A percentile compares a stretch with the other conserved stretches of the same genome.
Evolutionary conservation across 2,888 invertebrate species (phyloP).

Genomic region (Drosophila meridiana): DNA sequence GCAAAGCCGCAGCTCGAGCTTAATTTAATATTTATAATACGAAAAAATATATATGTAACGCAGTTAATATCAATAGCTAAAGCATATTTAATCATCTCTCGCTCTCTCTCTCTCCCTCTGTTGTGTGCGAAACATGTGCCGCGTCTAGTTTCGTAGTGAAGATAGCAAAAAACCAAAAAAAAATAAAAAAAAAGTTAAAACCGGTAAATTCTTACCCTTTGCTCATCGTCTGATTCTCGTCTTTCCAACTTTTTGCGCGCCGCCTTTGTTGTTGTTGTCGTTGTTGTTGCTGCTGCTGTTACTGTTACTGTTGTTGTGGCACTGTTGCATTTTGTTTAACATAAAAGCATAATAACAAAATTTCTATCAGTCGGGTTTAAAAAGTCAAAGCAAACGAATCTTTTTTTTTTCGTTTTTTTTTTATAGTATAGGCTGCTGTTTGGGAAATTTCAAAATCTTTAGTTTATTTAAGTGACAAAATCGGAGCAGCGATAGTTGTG

Average conservation of each 20-base stretch:
- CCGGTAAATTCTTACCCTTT: conserved; percentile 63
- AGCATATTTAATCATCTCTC: conserved; percentile 11
- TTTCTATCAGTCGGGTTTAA: not conserved
- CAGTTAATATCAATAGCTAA: conserved; percentile 29
- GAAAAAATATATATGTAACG: conserved; percentile 14
- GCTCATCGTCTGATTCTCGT: conserved; percentile 33
- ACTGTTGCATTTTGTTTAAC: conserved; percentile 58
- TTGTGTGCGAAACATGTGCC: conserved; percentile 41
- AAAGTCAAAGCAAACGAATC: not conserved
- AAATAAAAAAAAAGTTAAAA: conserved; percentile 45
- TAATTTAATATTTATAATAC: conserved; percentile 25
- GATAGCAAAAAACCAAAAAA: conserved; percentile 14
- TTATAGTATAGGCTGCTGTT: not conserved
- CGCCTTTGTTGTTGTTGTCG: conserved; percentile 27
- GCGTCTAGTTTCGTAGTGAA: conserved; percentile 29
- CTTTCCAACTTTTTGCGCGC: conserved; percentile 44
- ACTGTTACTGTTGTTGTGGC: conserved; percentile 41
- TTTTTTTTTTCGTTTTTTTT: too few species aligned
- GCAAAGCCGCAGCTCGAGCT: conserved; percentile 23
- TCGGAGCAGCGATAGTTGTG: not conserved
- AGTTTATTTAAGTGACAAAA: not conserved
- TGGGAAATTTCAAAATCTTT: not conserved
- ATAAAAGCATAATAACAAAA: conserved; percentile 2
- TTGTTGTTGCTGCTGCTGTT: conserved; percentile 27
- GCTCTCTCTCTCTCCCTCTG: not conserved